Base-by-base conservation (phyloP, 1,140 invertebrate species). In the Scaptodrosophila lebanonensis region DNA sequence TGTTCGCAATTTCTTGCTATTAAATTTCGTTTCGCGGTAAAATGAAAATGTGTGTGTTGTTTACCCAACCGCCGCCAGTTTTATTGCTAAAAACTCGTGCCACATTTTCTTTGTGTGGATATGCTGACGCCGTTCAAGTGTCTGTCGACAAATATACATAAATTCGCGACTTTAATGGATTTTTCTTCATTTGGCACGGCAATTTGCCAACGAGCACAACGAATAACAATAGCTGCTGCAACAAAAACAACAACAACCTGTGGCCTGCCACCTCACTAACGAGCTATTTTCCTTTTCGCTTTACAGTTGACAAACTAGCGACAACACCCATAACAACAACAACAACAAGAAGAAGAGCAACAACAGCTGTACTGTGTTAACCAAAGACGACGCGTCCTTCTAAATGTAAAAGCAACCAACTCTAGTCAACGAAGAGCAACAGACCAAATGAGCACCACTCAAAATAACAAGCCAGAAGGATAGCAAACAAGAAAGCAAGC, bases 371-470 rank as follows among this genome's bases (percentile, higher is more conserved):
- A 9, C 59, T 62, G 45, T 51, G 47, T 62, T 61, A 54, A 50
- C 57, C 56, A 45, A 57, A 58, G 53, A 58, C 45, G 18, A 52
- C 54, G 44, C 44, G 53, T 63, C 57, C 53, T 51, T 52, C 25
- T 33, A n/a, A n/a, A n/a, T n/a, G n/a, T n/a, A n/a, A n/a, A 27
- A 59, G 61, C 40, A 52, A 76, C 51, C 51, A 59, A 77, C 58
- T 82, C 73, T 79, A 79, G 73, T 79, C 75, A 79, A 69, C 65
- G 69, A 82, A 59, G 48, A n/a, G 8, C 22, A 25, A 25, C 57
- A 76, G 65, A 82, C 73, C 73, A 79, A 79, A 79, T 79, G 68
- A 77, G 65, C 68, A 61, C 64, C 69, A 73, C 69, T 59, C 36
- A 35, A 58, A 39, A 47, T 72, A 51, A 4, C 22, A 25, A 25